phyloP scores from a whole-genome alignment of 92 coral and sea anemone species.

The Epizoanthus ramosus region DNA sequence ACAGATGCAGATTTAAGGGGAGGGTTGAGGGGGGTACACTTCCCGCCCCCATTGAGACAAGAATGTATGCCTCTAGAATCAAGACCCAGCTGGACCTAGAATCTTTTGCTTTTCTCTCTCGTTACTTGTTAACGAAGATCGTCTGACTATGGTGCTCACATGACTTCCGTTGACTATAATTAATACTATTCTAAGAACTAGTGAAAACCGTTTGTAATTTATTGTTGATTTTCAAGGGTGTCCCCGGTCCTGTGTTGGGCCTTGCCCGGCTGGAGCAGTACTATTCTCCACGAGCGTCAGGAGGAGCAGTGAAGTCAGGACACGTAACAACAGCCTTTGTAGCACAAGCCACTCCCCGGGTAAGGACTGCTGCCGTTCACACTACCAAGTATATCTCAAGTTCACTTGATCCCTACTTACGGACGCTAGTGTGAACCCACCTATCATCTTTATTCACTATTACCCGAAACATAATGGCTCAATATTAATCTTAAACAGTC shows the following conservation, averaged over 20 bases:
- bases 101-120: too few species aligned
- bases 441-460: too few species aligned
- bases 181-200: background rate
- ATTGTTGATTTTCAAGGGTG: constrained; percentile 4
- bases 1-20: too few species aligned
- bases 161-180: background rate
- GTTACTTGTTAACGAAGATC: too few species aligned
- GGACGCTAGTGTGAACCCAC: too few species aligned
- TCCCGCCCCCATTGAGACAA: too few species aligned
- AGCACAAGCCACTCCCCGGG: constrained; percentile 5
- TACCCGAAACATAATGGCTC: background rate
- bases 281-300: background rate
- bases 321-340: constrained; percentile 1
- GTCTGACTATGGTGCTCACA: too few species aligned
- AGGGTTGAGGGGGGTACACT: too few species aligned
- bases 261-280: constrained; percentile 21
- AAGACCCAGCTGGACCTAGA: too few species aligned
- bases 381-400: too few species aligned
- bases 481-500: background rate
- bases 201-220: background rate
- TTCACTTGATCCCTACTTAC: too few species aligned
- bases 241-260: constrained; percentile 32
- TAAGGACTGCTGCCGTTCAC: background rate
- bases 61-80: too few species aligned
- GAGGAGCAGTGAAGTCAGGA: constrained; percentile 35